A percentile compares a stretch with the other conserved stretches of the same genome.
Conservation (phyloP, 2,113 vertebrate species). For the Phaetusa simplex region DNA sequence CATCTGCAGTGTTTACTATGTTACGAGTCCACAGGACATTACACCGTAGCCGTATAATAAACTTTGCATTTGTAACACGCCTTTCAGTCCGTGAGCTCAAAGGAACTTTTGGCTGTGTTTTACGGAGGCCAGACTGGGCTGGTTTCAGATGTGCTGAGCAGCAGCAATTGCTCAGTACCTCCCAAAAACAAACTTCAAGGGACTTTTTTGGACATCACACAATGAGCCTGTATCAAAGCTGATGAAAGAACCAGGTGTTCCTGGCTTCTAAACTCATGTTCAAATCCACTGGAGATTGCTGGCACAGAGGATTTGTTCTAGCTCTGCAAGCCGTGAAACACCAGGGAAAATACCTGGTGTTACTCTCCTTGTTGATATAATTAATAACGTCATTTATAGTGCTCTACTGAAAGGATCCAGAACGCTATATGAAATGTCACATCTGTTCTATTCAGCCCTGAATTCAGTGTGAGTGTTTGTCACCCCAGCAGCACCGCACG, state of each 20-base stretch:
- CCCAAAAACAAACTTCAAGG: constrained; percentile 36
- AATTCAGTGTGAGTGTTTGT: not conserved
- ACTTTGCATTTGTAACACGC: constrained; percentile 7
- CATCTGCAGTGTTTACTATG: constrained; percentile 3
- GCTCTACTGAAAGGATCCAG: constrained; percentile 13
- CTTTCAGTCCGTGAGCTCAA: not conserved
- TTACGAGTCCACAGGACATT: not conserved
- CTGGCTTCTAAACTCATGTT: not conserved
- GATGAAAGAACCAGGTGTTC: constrained; percentile 51
- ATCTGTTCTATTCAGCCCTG: not conserved
- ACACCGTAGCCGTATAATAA: not conserved
- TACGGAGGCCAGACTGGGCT: not conserved
- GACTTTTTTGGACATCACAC: not conserved
- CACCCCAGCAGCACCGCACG: not conserved
- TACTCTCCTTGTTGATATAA: constrained; percentile 2
- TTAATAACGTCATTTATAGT: constrained; percentile 22
- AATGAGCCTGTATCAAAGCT: constrained; percentile 28
- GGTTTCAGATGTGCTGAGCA: constrained; percentile 22
- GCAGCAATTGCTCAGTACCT: not conserved
- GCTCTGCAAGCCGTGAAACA: not conserved
- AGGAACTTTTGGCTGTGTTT: constrained; percentile 2
- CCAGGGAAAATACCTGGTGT: constrained; percentile 5
- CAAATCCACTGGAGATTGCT: constrained; percentile 11
- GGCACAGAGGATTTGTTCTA: constrained; percentile 28
- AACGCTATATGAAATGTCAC: not conserved